Conservation (phyloP, 2,113 vertebrate species). For the Poeciliopsis prolifica region DNA sequence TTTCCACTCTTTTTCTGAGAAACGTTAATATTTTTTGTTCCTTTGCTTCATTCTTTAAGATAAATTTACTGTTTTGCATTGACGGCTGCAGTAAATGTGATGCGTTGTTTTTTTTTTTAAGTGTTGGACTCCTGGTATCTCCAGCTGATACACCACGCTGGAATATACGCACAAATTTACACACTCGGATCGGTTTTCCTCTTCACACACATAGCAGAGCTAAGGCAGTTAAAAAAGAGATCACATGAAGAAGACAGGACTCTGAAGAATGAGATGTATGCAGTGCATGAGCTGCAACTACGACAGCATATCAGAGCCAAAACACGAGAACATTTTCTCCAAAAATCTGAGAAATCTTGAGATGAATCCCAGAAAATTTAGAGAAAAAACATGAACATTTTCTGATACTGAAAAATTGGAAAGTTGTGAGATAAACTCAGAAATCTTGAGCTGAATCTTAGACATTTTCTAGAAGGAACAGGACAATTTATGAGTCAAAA, state of each 20-base stretch:
- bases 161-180: constrained; percentile 11
- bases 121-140: constrained; percentile 57
- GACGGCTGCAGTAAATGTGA: constrained; percentile 6
- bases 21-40: not conserved
- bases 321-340: no score
- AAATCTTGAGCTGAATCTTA: no score
- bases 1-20: not conserved
- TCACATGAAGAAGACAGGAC: constrained; percentile 37
- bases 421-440: no score
- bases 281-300: no score
- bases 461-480: no score
- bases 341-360: no score
- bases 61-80: not conserved
- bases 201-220: constrained; percentile 4
- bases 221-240: constrained; percentile 27
- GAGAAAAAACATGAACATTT: no score
- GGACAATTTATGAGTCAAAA: no score
- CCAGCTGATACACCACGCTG: constrained; percentile 44
- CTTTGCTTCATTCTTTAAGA: not conserved
- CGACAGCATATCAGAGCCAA: no score
- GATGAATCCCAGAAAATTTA: no score
- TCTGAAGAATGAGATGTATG: constrained; percentile 28
- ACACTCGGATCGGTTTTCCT: not conserved
- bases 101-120: constrained; percentile 42
- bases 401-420: no score